phyloP scores from a whole-genome alignment of 2,113 vertebrate species.

The Chascanopsetta lugubris region DNA sequence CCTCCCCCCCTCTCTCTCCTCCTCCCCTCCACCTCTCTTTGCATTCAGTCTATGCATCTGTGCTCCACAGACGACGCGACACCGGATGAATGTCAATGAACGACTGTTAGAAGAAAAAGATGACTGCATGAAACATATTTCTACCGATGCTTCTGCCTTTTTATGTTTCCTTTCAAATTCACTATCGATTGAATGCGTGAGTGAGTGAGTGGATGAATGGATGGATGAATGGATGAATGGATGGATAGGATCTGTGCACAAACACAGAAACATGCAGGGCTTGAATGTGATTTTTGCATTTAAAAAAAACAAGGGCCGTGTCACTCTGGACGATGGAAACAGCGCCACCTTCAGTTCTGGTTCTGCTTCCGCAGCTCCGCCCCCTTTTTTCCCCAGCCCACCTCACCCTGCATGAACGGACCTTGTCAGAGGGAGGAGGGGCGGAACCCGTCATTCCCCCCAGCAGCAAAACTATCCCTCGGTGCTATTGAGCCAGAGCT shows the following conservation, averaged over 20 bases:
- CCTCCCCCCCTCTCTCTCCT: constrained; percentile 6
- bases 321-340: constrained; percentile 16
- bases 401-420: constrained; percentile 27
- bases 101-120: constrained; percentile 69
- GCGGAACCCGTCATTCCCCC: constrained; percentile 34
- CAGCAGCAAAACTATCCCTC: constrained; percentile 52
- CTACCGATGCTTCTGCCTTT: constrained; percentile 35
- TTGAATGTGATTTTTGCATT: constrained; percentile 28
- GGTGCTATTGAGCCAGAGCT: constrained; percentile 78
- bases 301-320: constrained; percentile 32
- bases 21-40: constrained; percentile 38
- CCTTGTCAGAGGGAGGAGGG: constrained; percentile 4
- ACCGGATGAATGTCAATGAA: constrained; percentile 75
- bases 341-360: constrained; percentile 21
- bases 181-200: background rate
- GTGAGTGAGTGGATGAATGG: constrained; percentile 10
- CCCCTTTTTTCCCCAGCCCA: background rate
- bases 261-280: constrained; percentile 21
- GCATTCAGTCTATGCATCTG: constrained; percentile 76
- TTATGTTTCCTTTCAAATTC: background rate
- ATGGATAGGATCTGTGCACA: constrained; percentile 24
- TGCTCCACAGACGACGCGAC: constrained; percentile 60
- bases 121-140: constrained; percentile 38
- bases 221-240: constrained; percentile 12
- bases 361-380: constrained; percentile 8